Conservation (phyloP, 2,888 invertebrate genomes). For the Sympetrum striolatum region DNA sequence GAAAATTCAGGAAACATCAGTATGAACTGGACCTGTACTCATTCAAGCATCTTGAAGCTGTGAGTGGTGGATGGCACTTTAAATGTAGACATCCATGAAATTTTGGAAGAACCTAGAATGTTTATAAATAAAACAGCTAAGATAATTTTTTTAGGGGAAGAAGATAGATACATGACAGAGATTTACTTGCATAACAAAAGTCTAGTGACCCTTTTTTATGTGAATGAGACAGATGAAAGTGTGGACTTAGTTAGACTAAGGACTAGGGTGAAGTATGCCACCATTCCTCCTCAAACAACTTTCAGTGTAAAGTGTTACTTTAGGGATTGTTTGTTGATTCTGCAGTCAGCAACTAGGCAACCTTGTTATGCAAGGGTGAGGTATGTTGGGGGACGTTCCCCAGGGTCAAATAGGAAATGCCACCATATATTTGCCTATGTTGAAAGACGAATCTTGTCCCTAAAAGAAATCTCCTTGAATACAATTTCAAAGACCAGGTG, state of each 20-base stretch:
- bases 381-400: background rate
- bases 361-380: background rate
- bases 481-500: background rate
- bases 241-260: background rate
- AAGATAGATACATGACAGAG: background rate
- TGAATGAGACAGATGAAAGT: background rate
- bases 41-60: no score
- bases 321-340: background rate
- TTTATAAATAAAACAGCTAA: no score
- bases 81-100: no score
- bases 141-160: background rate
- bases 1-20: no score
- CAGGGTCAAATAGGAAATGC: background rate
- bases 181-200: background rate
- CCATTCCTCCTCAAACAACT: background rate
- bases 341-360: background rate
- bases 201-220: background rate
- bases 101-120: no score
- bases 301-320: background rate
- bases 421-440: background rate
- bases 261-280: background rate
- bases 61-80: no score
- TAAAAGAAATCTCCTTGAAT: background rate
- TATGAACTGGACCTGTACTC: no score
- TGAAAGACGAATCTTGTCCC: background rate